Evolutionary conservation across 2,888 invertebrate species (phyloP).

Genomic region (Acanthococcus lagerstroemiae): DNA sequence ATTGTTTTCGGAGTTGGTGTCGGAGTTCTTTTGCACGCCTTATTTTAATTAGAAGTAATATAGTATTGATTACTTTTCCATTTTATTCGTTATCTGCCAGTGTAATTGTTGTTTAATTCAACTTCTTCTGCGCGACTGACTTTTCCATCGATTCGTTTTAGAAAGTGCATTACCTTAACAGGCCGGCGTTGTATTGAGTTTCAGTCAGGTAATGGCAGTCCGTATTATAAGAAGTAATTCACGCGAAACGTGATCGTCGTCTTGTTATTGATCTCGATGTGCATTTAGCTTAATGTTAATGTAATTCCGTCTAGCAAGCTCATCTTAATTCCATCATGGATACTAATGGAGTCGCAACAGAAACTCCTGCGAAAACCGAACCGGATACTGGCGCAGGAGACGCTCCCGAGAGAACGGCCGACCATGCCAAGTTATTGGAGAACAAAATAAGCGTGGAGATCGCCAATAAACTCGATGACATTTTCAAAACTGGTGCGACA

Average conservation of each 20-base stretch:
- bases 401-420: constrained; percentile 40
- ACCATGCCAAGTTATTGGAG: constrained; percentile 86
- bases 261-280: not conserved
- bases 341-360: constrained; percentile 13
- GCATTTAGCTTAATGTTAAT: not conserved
- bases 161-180: no score
- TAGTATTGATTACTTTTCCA: no score
- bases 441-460: constrained; percentile 93
- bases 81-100: no score
- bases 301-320: not conserved
- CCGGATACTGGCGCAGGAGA: constrained; percentile 16
- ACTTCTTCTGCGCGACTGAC: no score
- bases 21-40: not conserved
- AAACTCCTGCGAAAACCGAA: constrained; percentile 6
- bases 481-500: constrained; percentile 75
- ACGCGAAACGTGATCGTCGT: not conserved
- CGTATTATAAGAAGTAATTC: no score
- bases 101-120: no score
- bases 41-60: no score
- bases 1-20: constrained; percentile 17
- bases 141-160: no score
- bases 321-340: constrained; percentile 18
- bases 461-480: constrained; percentile 90
- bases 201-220: no score
- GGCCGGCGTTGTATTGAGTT: no score